Evolutionary conservation across 2,888 invertebrate genomes (phyloP).

Genomic region (Lochmaea crataegi): DNA sequence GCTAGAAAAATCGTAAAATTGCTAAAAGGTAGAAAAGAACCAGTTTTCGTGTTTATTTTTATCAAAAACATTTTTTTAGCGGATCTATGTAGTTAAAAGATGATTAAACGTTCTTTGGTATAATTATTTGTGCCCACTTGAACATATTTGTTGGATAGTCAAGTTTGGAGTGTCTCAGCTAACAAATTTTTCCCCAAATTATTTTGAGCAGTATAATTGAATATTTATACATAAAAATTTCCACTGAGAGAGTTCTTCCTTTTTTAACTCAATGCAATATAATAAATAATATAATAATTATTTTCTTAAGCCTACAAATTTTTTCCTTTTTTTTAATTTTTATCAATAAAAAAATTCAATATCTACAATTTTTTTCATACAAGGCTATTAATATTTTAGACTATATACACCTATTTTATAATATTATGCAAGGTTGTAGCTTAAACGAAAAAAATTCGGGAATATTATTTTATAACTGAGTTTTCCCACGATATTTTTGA

Average conservation of each 20-base stretch:
- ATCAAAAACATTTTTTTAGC: too few relatives aligned
- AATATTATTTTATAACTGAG: background rate
- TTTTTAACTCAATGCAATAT: slow-evolving; percentile 43
- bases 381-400: slow-evolving; percentile 53
- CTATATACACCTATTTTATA: slow-evolving; percentile 51
- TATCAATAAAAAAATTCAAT: slow-evolving; percentile 60
- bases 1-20: too few relatives aligned
- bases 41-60: too few relatives aligned
- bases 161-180: too few relatives aligned
- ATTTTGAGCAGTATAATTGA: background rate
- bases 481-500: background rate
- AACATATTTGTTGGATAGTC: too few relatives aligned
- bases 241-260: slow-evolving; percentile 45
- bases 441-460: slow-evolving; percentile 25
- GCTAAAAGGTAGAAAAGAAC: too few relatives aligned
- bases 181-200: too few relatives aligned
- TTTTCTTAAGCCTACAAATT: slow-evolving; percentile 41
- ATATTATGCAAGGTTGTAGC: slow-evolving; percentile 38
- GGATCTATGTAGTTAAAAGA: too few relatives aligned
- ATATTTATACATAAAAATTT: slow-evolving; percentile 35
- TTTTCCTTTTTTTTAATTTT: slow-evolving; percentile 44
- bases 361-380: slow-evolving; percentile 59
- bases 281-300: slow-evolving; percentile 58
- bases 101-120: too few relatives aligned
- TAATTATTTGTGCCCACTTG: too few relatives aligned